These are phyloP conservation scores for Anguilla marmorata DNA, from an alignment of 2,797 vertebrate genomes.

Conservation along the genomic window DNA sequence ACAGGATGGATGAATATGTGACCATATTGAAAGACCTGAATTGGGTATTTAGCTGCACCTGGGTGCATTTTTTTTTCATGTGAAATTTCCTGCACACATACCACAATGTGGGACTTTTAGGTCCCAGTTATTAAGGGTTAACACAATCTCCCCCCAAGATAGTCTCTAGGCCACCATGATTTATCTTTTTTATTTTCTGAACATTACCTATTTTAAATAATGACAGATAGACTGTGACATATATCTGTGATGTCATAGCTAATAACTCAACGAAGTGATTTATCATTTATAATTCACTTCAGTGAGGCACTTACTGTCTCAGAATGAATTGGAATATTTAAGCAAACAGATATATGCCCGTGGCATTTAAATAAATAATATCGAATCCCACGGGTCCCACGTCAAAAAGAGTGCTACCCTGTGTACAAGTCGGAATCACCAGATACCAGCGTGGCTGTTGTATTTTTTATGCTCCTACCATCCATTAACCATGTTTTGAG, in stretches of 20 bases:
- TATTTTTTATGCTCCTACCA: constrained; percentile 67
- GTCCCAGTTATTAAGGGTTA: background rate
- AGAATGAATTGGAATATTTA: constrained; percentile 76
- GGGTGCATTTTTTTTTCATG: background rate
- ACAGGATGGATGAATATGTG: background rate
- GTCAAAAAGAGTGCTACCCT: constrained; percentile 59
- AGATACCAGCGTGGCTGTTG: constrained; percentile 58
- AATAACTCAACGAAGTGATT: constrained; percentile 72
- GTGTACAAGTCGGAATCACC: constrained; percentile 63
- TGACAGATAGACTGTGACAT: constrained; percentile 56
- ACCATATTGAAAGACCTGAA: background rate
- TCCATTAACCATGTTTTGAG: constrained; percentile 65
- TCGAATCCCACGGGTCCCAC: constrained; percentile 59
- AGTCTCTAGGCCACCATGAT: background rate
- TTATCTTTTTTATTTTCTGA: constrained; percentile 32
- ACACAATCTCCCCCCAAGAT: background rate
- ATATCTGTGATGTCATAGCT: constrained; percentile 67
- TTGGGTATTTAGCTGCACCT: background rate
- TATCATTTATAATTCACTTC: constrained; percentile 72
- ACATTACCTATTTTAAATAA: constrained; percentile 50
- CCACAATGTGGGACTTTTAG: background rate
- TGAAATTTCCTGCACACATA: background rate
- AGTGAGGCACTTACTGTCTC: constrained; percentile 71
- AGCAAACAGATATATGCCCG: constrained; percentile 71
- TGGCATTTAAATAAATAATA: constrained; percentile 76